These are phyloP conservation scores for Hipposideros armiger DNA, from an alignment of 2,113 vertebrate genomes.

Conservation along the genomic window DNA sequence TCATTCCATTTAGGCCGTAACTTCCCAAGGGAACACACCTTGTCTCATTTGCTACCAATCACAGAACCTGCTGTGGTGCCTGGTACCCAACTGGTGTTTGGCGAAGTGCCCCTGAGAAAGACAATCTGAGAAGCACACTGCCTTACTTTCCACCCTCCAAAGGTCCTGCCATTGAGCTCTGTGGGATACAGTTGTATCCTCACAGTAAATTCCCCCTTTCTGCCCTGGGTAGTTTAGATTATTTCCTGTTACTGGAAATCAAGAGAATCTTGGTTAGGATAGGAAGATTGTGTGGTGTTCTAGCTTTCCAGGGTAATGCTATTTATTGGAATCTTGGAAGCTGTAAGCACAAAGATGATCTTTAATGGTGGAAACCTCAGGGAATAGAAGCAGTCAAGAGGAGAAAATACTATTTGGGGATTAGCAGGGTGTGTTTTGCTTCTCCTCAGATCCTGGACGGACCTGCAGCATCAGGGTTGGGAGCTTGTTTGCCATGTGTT, in stretches of 20 bases:
- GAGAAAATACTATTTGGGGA: background rate
- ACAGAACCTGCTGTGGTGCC: background rate
- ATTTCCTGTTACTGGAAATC: background rate
- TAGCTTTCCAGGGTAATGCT: background rate
- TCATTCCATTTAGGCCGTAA: background rate
- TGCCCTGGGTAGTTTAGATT: background rate
- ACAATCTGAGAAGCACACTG: background rate
- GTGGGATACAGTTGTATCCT: background rate
- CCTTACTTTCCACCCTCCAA: background rate
- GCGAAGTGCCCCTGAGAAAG: background rate
- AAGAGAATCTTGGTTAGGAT: background rate
- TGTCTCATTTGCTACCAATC: background rate
- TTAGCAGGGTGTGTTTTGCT: background rate
- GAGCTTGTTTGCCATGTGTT: background rate
- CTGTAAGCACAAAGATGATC: background rate
- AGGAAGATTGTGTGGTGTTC: background rate
- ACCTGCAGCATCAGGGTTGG: background rate
- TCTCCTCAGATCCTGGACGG: background rate
- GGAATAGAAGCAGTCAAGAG: background rate
- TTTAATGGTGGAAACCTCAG: background rate
- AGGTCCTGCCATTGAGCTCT: background rate
- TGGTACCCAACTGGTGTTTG: background rate
- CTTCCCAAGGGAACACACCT: background rate
- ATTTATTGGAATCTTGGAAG: background rate
- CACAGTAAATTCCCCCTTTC: background rate